Percentiles rank a stretch among this genome's conserved stretches.
These are phyloP conservation scores for Crepidodera aurea DNA, from an alignment of 2,888 invertebrate species.

Conservation along the genomic window DNA sequence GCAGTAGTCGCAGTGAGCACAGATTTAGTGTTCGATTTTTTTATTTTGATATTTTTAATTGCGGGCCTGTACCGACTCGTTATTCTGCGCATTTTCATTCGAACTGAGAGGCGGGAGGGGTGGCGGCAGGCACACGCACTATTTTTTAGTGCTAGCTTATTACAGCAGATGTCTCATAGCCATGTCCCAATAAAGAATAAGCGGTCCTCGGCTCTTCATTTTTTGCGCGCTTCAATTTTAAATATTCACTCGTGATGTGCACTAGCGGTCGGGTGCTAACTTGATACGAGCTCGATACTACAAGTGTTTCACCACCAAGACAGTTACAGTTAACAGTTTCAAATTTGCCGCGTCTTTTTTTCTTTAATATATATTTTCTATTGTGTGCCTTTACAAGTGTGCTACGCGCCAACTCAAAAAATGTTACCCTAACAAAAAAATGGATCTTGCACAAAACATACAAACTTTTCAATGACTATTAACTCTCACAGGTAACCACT, in stretches of 20 bases:
- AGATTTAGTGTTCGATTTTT: slow-evolving; percentile 57
- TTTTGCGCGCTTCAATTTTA: slow-evolving; percentile 63
- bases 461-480: slow-evolving; percentile 45
- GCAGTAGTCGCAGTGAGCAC: slow-evolving; percentile 39
- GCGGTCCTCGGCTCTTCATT: slow-evolving; percentile 55
- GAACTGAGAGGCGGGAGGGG: slow-evolving; percentile 50
- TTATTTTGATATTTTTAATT: slow-evolving; percentile 67
- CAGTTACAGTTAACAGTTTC: slow-evolving; percentile 30
- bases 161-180: slow-evolving; percentile 72
- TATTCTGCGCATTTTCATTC: slow-evolving; percentile 69
- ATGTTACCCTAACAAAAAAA: slow-evolving; percentile 46
- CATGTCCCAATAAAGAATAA: slow-evolving; percentile 64
- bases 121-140: slow-evolving; percentile 67
- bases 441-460: slow-evolving; percentile 45
- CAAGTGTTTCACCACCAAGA: slow-evolving; percentile 4
- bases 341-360: slow-evolving; percentile 51
- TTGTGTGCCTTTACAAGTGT: slow-evolving; percentile 49
- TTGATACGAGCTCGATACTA: slow-evolving; percentile 20
- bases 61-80: slow-evolving; percentile 64
- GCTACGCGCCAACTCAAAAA: slow-evolving; percentile 27
- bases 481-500: slow-evolving; percentile 41
- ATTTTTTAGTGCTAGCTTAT: slow-evolving; percentile 72
- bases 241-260: slow-evolving; percentile 59
- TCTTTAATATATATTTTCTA: background rate
- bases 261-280: slow-evolving; percentile 43